Evolutionary conservation across 53 echinoderm and acorn worm species (phyloP).

Genomic region (Paelopatides confundens): DNA sequence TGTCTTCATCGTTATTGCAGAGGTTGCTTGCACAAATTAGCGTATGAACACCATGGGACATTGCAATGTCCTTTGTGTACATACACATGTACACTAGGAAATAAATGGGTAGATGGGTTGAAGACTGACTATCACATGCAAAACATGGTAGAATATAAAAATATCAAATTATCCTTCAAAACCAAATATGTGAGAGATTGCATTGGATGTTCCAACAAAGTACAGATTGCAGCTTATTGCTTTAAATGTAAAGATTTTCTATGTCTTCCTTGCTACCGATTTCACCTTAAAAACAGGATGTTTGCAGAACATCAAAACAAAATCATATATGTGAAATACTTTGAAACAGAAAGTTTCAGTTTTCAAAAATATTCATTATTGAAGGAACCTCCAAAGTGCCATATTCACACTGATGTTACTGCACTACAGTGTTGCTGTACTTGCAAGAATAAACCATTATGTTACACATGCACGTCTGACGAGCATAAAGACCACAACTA

Average conservation of each 20-base stretch:
- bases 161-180: neutral
- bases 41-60: neutral
- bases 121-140: slow-evolving; percentile 11
- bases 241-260: neutral
- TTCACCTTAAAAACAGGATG: neutral
- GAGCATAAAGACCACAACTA: neutral
- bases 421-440: neutral
- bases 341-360: neutral
- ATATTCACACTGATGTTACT: neutral
- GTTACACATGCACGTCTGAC: neutral
- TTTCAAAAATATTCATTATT: neutral
- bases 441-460: neutral
- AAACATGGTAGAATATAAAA: neutral
- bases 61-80: neutral
- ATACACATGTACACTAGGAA: neutral
- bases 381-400: neutral
- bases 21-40: neutral
- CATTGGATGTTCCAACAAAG: neutral
- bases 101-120: neutral
- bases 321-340: too few relatives aligned
- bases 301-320: neutral
- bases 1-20: slow-evolving; percentile 10
- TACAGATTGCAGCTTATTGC: neutral
- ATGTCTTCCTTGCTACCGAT: neutral
- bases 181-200: neutral